phyloP scores from a whole-genome alignment of 2,797 vertebrate genomes.

The Sternarchorhynchus goeldii region DNA sequence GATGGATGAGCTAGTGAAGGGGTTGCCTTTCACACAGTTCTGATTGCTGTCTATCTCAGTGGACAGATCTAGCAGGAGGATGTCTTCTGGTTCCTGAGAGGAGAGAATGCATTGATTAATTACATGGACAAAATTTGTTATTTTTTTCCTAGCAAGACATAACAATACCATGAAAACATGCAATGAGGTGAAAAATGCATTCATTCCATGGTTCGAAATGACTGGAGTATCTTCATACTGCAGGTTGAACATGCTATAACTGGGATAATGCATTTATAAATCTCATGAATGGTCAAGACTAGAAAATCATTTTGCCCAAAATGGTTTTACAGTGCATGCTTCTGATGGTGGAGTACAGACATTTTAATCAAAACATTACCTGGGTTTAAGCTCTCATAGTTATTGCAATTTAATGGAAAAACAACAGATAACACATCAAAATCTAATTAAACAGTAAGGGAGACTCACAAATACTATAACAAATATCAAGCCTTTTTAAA shows the following conservation, averaged over 20 bases:
- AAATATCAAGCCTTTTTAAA: not conserved
- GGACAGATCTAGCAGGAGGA: slow-evolving; percentile 97
- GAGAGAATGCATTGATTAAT: slow-evolving; percentile 54
- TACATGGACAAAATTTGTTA: not conserved
- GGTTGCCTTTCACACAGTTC: slow-evolving; percentile 89
- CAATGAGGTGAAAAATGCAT: slow-evolving; percentile 14
- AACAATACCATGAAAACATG: slow-evolving; percentile 21
- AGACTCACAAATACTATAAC: not conserved
- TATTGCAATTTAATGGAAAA: slow-evolving; percentile 49
- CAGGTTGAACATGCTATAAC: slow-evolving; percentile 18
- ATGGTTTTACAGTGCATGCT: slow-evolving; percentile 28
- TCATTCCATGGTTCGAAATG: slow-evolving; percentile 8
- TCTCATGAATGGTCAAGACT: slow-evolving; percentile 24
- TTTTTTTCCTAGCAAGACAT: not conserved
- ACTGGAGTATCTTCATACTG: not conserved
- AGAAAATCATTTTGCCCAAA: slow-evolving; percentile 3
- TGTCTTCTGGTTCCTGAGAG: slow-evolving; percentile 82
- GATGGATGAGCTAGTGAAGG: slow-evolving; percentile 78
- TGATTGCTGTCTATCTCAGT: slow-evolving; percentile 96
- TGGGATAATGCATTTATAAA: slow-evolving; percentile 2
- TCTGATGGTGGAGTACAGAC: slow-evolving; percentile 15
- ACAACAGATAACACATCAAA: slow-evolving; percentile 44
- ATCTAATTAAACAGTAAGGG: slow-evolving; percentile 2
- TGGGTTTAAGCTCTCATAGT: slow-evolving; percentile 53
- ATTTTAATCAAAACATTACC: slow-evolving; percentile 49